Evolutionary conservation across 1,140 invertebrate genomes (phyloP), one percentile per base, ranked within the genome.

Genomic region (Atopsyche davidsoni): DNA sequence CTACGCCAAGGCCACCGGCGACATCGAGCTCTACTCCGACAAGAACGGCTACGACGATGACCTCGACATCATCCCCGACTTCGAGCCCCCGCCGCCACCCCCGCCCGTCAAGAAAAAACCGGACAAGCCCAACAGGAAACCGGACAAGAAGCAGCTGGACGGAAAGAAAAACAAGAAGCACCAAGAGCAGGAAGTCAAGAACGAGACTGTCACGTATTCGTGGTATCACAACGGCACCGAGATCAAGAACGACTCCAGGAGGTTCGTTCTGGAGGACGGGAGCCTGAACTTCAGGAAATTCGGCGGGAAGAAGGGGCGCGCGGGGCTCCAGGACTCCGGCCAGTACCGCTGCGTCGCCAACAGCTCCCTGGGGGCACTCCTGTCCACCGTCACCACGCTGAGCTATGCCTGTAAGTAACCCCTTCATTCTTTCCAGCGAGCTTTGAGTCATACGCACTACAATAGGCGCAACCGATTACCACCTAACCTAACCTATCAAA

Each of bases 181-280:
- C 1, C 32, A 46, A 4, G 7, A 40, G 14, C 16, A 7, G 7
- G 11, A 16, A 4, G 24, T 4, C 4, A 11, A n/a, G 21, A 14
- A 28, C 42, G 11, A 28, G 3, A 10, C 13, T 14, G 40, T 55
- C 14, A 52, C 14, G 6, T 58, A 55, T 38, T 4, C 16, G n/a
- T 58, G 56, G 56, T 55, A 34, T 31, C 53, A 48, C 31, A 55
- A 58, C 23, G 53, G 40, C 1, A 46, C 52, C 1, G 56, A 55
- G 23, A 43, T 58, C 16, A 24, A 1, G 10, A 48, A 58, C 32
- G 53, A 55, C 22, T 28, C 18, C 13, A 47, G 34, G 47, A 13
- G 49, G 11, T 24, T 28, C 22, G 35, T 58, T 7, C 17, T 40
- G 44, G 14, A 35, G 16, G 50, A 58, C 36, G 56, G 56, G 14